A percentile compares a stretch with the other conserved stretches of the same genome.
Evolutionary conservation across 2,113 vertebrate genomes (phyloP).

Genomic region (Actenoides lindsayi): DNA sequence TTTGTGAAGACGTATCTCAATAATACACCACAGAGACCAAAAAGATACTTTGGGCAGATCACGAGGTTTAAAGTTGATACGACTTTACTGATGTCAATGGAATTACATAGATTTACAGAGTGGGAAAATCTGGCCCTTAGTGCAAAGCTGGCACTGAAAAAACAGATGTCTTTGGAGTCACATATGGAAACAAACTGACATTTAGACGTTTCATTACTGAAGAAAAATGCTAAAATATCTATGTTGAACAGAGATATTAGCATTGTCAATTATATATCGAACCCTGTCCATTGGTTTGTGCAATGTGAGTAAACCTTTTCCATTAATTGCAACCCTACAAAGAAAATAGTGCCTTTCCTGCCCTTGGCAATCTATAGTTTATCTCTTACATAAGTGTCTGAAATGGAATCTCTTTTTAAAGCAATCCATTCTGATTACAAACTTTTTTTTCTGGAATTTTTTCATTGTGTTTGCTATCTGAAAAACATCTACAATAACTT

Average conservation of each 20-base stretch:
- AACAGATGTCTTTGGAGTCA: neutral
- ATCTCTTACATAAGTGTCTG: neutral
- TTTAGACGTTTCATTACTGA: neutral
- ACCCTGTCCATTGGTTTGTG: neutral
- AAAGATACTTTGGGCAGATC: neutral
- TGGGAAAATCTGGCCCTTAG: neutral
- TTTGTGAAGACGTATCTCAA: neutral
- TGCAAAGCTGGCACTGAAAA: neutral
- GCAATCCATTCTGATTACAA: neutral
- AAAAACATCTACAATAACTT: neutral
- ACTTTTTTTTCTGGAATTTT: neutral
- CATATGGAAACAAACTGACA: neutral
- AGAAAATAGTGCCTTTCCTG: neutral
- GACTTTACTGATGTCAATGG: neutral
- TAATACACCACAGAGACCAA: accelerated
- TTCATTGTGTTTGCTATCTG: neutral
- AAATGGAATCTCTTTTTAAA: neutral
- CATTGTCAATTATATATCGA: neutral
- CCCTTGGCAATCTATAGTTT: neutral
- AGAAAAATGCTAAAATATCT: neutral
- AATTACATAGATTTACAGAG: neutral
- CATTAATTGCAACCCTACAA: neutral
- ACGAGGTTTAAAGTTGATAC: neutral
- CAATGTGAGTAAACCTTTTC: neutral
- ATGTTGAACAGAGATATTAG: neutral